Evolutionary conservation across 2,888 invertebrate genomes (phyloP).

Genomic region (Callyntrura guangdongensis): DNA sequence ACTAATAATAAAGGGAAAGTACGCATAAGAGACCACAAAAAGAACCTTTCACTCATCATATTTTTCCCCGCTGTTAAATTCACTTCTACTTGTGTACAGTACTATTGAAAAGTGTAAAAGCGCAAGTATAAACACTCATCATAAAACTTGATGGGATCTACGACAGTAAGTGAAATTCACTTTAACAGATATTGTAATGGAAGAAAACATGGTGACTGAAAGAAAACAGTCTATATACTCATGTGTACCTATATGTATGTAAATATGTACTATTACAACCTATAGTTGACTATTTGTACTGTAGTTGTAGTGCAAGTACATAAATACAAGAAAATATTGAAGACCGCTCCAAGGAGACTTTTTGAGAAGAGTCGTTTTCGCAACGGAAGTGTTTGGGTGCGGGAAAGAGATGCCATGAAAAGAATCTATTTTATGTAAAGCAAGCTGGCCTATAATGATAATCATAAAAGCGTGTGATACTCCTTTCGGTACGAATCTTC

Average conservation of each 20-base stretch:
- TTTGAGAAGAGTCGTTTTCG: slow-evolving; percentile 69
- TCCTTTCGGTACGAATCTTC: neutral
- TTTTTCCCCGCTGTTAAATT: neutral
- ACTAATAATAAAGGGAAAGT: neutral
- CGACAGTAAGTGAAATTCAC: slow-evolving; percentile 34
- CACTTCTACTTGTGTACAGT: neutral
- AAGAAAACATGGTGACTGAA: neutral
- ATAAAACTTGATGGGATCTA: slow-evolving; percentile 55
- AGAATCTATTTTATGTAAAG: slow-evolving; percentile 67
- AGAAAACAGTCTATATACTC: no score
- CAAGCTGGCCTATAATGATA: slow-evolving; percentile 34
- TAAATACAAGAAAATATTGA: neutral
- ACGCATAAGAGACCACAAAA: slow-evolving; percentile 1
- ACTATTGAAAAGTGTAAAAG: neutral
- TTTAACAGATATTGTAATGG: slow-evolving; percentile 22
- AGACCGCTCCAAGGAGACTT: slow-evolving; percentile 72
- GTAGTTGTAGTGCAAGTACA: no score
- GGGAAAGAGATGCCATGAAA: slow-evolving; percentile 44
- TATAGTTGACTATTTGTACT: no score
- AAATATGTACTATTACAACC: neutral
- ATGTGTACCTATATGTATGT: no score
- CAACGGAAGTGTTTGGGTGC: slow-evolving; percentile 76
- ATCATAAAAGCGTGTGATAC: slow-evolving; percentile 47
- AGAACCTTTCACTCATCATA: slow-evolving; percentile 1
- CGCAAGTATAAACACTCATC: slow-evolving; percentile 33